Conservation (phyloP, 2,888 invertebrate species). For the Eurytoma adleriae region DNA sequence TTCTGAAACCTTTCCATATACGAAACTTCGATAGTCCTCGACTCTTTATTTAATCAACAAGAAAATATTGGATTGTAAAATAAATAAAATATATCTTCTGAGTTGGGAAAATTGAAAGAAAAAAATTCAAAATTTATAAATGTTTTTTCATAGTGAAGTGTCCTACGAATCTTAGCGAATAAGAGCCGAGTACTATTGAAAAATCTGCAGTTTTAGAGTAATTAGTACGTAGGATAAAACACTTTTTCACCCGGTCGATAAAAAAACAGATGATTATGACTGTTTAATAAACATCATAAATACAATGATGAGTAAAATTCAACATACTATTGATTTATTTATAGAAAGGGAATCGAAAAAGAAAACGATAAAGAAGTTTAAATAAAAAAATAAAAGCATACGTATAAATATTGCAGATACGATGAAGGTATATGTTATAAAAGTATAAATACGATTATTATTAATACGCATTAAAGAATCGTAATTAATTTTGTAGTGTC, state of each 20-base stretch:
- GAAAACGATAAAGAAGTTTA: constrained; percentile 64
- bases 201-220: too few species aligned
- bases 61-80: not conserved
- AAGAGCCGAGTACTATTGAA: too few species aligned
- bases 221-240: too few species aligned
- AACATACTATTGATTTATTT: constrained; percentile 39
- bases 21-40: constrained; percentile 25
- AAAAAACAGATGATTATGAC: too few species aligned
- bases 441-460: constrained; percentile 78
- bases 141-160: not conserved
- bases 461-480: constrained; percentile 69
- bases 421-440: constrained; percentile 58
- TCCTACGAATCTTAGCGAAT: too few species aligned
- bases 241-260: too few species aligned
- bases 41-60: constrained; percentile 43
- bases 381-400: constrained; percentile 67
- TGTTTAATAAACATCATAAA: too few species aligned
- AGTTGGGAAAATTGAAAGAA: constrained; percentile 21
- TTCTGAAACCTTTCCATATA: constrained; percentile 1
- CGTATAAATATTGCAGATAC: constrained; percentile 66
- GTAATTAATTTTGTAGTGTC: constrained; percentile 75
- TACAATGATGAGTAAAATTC: constrained; percentile 14
- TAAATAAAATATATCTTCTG: too few species aligned
- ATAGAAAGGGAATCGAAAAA: constrained; percentile 59
- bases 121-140: constrained; percentile 37